These are phyloP conservation scores for Dryadula phaetusa DNA, from an alignment of 2,888 invertebrate genomes.

Conservation along the genomic window DNA sequence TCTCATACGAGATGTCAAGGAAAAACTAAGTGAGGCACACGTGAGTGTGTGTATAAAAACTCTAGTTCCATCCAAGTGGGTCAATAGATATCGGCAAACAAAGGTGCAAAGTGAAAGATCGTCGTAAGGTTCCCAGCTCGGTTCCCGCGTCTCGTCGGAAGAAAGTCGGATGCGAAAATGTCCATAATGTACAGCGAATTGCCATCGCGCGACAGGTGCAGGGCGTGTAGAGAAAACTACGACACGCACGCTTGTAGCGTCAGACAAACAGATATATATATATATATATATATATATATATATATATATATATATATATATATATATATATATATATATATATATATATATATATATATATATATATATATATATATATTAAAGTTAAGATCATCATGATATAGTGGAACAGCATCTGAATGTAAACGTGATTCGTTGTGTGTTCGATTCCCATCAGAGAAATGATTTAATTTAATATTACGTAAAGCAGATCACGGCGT, in stretches of 20 bases:
- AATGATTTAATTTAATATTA: too few relatives aligned
- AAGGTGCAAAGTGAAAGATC: conserved; percentile 70
- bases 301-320: background rate
- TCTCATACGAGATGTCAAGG: background rate
- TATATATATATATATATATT: too few relatives aligned
- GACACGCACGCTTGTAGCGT: conserved; percentile 54
- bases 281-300: background rate
- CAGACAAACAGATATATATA: conserved; percentile 47
- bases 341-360: too few relatives aligned
- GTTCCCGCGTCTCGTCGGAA: conserved; percentile 55
- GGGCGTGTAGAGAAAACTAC: conserved; percentile 62
- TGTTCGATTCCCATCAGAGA: too few relatives aligned
- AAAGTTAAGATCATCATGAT: too few relatives aligned
- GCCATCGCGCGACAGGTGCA: conserved; percentile 67
- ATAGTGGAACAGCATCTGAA: too few relatives aligned
- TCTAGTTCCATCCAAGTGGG: conserved; percentile 9
- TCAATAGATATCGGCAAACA: conserved; percentile 68
- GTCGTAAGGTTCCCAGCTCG: conserved; percentile 47
- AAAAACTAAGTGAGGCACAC: background rate
- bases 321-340: too few relatives aligned
- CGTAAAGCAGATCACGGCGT: too few relatives aligned
- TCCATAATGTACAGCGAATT: conserved; percentile 75
- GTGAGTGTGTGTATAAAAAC: background rate
- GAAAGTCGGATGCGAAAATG: conserved; percentile 84
- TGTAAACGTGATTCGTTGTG: too few relatives aligned